Evolutionary conservation across 1,140 invertebrate genomes (phyloP).

Genomic region (Diachasma alloeum): DNA sequence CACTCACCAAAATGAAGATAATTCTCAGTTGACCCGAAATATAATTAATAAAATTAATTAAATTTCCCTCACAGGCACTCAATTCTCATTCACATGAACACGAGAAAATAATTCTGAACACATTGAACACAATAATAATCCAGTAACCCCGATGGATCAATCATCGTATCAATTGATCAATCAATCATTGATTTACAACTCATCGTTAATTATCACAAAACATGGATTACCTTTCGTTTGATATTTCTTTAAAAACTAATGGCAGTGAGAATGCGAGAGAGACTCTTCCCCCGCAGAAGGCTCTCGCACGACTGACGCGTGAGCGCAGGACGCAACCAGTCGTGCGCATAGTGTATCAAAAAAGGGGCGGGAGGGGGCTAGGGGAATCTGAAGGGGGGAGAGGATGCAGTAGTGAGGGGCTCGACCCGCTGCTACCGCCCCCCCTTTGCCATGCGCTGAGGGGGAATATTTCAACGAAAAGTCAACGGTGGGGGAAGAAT

Average conservation of each 20-base stretch:
- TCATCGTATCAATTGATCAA: too few relatives aligned
- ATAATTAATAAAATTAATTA: too few relatives aligned
- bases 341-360: slow-evolving; percentile 1
- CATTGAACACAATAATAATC: neutral
- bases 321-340: slow-evolving; percentile 20
- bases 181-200: too few relatives aligned
- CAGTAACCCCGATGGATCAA: too few relatives aligned
- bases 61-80: too few relatives aligned
- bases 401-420: neutral
- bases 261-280: slow-evolving; percentile 51
- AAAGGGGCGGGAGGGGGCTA: neutral
- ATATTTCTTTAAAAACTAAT: slow-evolving; percentile 40
- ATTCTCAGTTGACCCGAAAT: too few relatives aligned
- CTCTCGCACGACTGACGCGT: slow-evolving; percentile 63
- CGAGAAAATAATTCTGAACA: too few relatives aligned
- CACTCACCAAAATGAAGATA: too few relatives aligned
- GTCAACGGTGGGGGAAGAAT: neutral
- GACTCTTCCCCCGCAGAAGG: slow-evolving; percentile 55
- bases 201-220: too few relatives aligned
- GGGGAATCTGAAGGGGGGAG: neutral
- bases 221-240: too few relatives aligned
- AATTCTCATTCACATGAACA: too few relatives aligned
- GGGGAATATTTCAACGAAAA: neutral
- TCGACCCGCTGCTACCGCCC: neutral
- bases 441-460: neutral